Conservation (phyloP, 2,113 vertebrate genomes). For the Dasyornis broadbenti region DNA sequence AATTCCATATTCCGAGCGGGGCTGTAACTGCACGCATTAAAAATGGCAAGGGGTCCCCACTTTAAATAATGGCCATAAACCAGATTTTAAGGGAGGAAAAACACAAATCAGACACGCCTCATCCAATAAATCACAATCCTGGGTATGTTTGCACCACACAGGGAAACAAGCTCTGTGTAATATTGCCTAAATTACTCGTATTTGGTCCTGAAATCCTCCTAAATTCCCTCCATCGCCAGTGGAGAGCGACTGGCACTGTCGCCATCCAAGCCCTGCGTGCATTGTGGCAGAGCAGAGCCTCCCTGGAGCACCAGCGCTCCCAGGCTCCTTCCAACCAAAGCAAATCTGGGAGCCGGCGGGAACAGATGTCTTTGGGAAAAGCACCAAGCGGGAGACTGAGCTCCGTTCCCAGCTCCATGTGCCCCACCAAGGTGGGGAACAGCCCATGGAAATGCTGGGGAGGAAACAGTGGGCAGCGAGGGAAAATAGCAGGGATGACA, state of each 20-base stretch:
- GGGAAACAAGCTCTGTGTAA: background rate
- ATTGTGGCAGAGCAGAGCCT: background rate
- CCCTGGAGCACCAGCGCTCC: background rate
- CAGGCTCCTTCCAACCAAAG: slow-evolving; percentile 16
- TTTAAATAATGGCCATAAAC: background rate
- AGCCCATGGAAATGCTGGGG: background rate
- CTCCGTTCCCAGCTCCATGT: background rate
- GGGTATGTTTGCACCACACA: background rate
- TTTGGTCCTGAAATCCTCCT: background rate
- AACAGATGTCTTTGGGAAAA: background rate
- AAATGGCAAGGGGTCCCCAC: background rate
- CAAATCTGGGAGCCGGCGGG: background rate
- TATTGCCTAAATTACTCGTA: fast-evolving
- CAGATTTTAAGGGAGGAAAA: background rate
- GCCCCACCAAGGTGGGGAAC: background rate
- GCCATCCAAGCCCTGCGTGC: background rate
- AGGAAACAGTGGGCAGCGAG: slow-evolving; percentile 31
- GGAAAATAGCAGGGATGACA: slow-evolving; percentile 18
- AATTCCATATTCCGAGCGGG: background rate
- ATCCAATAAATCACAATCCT: background rate
- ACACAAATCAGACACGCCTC: background rate
- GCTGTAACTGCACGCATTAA: background rate
- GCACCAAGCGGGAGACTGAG: slow-evolving; percentile 6
- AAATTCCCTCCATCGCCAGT: background rate
- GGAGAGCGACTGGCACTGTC: background rate